Evolutionary conservation across 2,113 vertebrate species (phyloP), one percentile per base, ranked within the genome.

Genomic region (Percina caprodes): DNA sequence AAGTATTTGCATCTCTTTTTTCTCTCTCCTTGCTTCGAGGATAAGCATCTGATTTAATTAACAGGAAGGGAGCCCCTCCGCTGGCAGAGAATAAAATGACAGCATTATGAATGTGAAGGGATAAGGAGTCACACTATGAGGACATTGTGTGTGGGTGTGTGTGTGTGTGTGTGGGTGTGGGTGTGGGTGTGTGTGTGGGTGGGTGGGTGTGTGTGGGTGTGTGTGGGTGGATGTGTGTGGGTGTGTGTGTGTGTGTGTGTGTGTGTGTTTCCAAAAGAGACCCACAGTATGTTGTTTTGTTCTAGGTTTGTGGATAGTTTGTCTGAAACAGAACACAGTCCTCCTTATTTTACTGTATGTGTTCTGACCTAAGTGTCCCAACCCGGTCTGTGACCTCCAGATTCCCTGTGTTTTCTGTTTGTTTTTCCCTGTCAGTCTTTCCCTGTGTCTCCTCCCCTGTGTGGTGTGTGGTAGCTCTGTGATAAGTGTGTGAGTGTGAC

Each of bases 21-120:
- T 48, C 19, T 52, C 15, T 30, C 42, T 59, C 70, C 10, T 4
- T 14, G 51, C 49, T 19, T 46, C 18, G 23, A 86, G 65, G 79
- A 88, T 79, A 80, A 82, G 81, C 51, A 77, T 88, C 71, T 5
- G 55, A 84, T 86, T 88, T 83, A 86, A 92, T 88, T 76, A 85
- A 83, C 19, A 79, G 76, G 87, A 69, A 85, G 80, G 75, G 55
- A 86, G 84, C 87, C 79, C 81, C 63, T 75, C 67, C 24, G 11
- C 85, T 78, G 72, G 65, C 77, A 58, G 63, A 77, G 66, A 79
- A 73, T 4, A 83, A 54, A 79, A 79, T 71, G 90, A 88, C 83
- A 80, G 66, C 54, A 52, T 74, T 82, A 87, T 82, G 54, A 82
- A 90, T 85, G 74, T 54, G 60, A 78, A 60, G 49, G 82, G 72